Evolutionary conservation across 2,797 vertebrate species (phyloP), one percentile per base, ranked within the genome.

Genomic region (Mallotus villosus): DNA sequence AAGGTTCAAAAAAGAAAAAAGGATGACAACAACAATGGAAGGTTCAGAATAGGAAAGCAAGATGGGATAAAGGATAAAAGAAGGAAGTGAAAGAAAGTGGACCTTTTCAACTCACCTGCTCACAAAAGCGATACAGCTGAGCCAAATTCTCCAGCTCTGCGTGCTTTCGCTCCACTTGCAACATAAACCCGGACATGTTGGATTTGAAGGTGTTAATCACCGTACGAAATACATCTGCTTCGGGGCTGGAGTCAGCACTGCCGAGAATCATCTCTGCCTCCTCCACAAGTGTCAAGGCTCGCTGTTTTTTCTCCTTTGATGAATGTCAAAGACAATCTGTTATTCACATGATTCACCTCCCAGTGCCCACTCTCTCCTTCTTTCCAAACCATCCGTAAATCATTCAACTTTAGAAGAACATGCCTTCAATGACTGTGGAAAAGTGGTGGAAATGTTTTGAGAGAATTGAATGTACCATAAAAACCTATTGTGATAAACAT

Each of bases 71-170:
- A 2, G 11, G n/a, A 1, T 0, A 41, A 5, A 66, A 69, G 32
- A 12, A 19, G 8, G 66, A 11, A 55, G 55, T 12, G 27, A 69
- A 19, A 2, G 29, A 67, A 8, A 17, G 14, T 19, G 19, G 29
- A 46, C 25, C 58, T 63, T 17, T 58, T 62, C 37, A 29, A 68
- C 90, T 67, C 85, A 98, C 97, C 96, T 96, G 91, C 73, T 92
- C 85, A 89, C 93, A 95, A 86, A 97, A 97, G 58, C 2, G 63
- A 71, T 88, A 53, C 0, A 97, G 87, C n/a, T 92, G 87, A n/a
- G 85, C 83, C 62, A 93, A 87, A 0, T 90, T 88, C 27, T 94
- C 90, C 81, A 87, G 85, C 73, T 97, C 94, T 0, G 90, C 92
- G 77, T 84, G 91, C 16, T 86, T 91, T 73, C 90, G 92, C 76